Base-by-base conservation (phyloP, 1,140 invertebrate genomes). In the Arion vulgaris region DNA sequence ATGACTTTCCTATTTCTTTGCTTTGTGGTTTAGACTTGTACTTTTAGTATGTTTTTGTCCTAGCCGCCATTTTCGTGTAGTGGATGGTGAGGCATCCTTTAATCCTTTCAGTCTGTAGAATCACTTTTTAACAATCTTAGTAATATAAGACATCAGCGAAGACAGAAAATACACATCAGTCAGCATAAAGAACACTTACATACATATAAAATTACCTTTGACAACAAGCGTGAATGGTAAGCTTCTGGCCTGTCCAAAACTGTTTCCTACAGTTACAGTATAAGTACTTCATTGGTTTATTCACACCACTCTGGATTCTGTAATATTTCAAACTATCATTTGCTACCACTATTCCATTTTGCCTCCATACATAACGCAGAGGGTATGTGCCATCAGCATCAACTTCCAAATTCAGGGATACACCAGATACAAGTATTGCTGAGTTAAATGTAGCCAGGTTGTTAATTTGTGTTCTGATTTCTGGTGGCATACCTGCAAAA, bases 141-240 rank as follows among this genome's bases (percentile, higher is more conserved):
- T n/a, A n/a, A n/a, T n/a, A n/a, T n/a, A n/a, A n/a, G n/a, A n/a
- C n/a, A n/a, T n/a, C n/a, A n/a, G n/a, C n/a, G n/a, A n/a, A n/a
- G n/a, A n/a, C n/a, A n/a, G n/a, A n/a, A n/a, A n/a, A n/a, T n/a
- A n/a, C n/a, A n/a, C n/a, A n/a, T n/a, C n/a, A n/a, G n/a, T n/a
- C n/a, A n/a, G n/a, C n/a, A n/a, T n/a, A n/a, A n/a, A n/a, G n/a
- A n/a, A n/a, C n/a, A n/a, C n/a, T n/a, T n/a, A n/a, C n/a, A n/a
- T n/a, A n/a, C n/a, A n/a, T n/a, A n/a, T n/a, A 45, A 45, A 5
- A 45, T 45, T 45, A 73, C 78, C 78, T 80, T 51, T 80, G 13
- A 80, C 78, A 19, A 19, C 19, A 4, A 80, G 32, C 17, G 26
- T 32, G 39, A 71, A 80, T 41, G 78, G 78, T 28, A 69, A 71